Base-by-base conservation (phyloP, 2,797 vertebrate genomes). In the Dryobates pubescens region DNA sequence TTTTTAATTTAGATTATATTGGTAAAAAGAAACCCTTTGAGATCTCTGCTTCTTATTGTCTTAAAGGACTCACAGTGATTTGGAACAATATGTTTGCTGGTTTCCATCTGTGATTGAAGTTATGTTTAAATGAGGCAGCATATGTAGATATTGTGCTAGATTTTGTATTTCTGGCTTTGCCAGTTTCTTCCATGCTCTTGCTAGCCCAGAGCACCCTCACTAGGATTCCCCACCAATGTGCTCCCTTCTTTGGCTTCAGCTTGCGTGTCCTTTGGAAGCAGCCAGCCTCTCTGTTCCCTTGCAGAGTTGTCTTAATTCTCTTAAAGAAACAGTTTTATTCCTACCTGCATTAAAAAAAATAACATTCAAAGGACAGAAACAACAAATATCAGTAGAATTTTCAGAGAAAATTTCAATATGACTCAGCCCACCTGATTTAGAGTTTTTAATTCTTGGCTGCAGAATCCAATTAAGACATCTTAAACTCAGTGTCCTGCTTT, bases 401-500 rank as follows among this genome's bases (percentile, higher is more conserved):
- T 86, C 58, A 77, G 61, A 63, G 23, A 81, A 90, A 70, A 15
- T 84, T 92, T 72, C 56, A 18, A 70, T 94, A 54, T 96, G 69
- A 93, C 83, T 97, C 17, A 27, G 53, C 51, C 30, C 32, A 92
- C 57, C 84, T 87, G 78, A 90, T 96, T 95, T 85, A 79, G 75
- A 92, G 97, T 94, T 96, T 93, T 62, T 95, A 72, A 95, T 92
- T 88, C 94, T 86, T 97, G 92, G 26, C 86, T 94, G 72, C 26
- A 90, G 83, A 95, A 97, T 95, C 54, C 64, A 78, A 65, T 96
- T 95, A 96, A 93, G 76, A 93, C 62, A 90, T 94, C 54, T 93
- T 86, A 94, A 94, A n/a, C 73, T 93, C 72, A 67, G 67, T 93
- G 88, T 87, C 54, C 56, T 89, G 80, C 70, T 95, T 92, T 86